A percentile compares a stretch with the other conserved stretches of the same genome.
These are phyloP conservation scores for Pogona vitticeps DNA, from an alignment of 2,113 vertebrate genomes.

Conservation along the genomic window DNA sequence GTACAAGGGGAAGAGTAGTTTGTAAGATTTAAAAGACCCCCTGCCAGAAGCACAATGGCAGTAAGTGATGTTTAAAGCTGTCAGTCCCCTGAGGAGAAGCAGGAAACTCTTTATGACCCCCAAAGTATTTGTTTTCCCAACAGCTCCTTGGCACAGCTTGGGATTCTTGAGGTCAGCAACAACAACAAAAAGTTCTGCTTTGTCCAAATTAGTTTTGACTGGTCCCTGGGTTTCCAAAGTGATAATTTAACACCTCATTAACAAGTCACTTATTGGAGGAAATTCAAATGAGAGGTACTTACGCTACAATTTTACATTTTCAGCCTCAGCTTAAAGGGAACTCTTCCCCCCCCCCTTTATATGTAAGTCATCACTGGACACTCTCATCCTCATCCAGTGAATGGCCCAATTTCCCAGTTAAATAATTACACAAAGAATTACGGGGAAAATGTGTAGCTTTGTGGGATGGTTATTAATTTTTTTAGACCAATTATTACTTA, in stretches of 20 bases:
- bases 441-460: neutral
- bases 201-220: conserved; percentile 69
- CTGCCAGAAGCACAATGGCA: conserved; percentile 60
- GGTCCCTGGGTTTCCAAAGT: conserved; percentile 62
- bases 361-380: conserved; percentile 20
- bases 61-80: conserved; percentile 63
- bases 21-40: conserved; percentile 57
- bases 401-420: neutral
- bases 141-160: conserved; percentile 59
- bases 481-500: neutral
- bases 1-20: conserved; percentile 42
- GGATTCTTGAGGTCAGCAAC: conserved; percentile 57
- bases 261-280: conserved; percentile 68
- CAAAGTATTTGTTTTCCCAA: conserved; percentile 70
- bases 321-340: conserved; percentile 29
- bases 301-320: conserved; percentile 68
- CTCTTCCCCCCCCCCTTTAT: neutral
- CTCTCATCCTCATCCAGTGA: neutral
- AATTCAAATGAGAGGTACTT: conserved; percentile 67
- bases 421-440: neutral
- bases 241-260: conserved; percentile 77
- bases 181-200: conserved; percentile 54
- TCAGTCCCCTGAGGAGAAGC: conserved; percentile 59
- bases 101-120: conserved; percentile 66
- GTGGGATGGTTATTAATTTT: neutral